These are phyloP conservation scores for Drosophila subquinaria DNA, from an alignment of 2,888 invertebrate genomes.

Conservation along the genomic window DNA sequence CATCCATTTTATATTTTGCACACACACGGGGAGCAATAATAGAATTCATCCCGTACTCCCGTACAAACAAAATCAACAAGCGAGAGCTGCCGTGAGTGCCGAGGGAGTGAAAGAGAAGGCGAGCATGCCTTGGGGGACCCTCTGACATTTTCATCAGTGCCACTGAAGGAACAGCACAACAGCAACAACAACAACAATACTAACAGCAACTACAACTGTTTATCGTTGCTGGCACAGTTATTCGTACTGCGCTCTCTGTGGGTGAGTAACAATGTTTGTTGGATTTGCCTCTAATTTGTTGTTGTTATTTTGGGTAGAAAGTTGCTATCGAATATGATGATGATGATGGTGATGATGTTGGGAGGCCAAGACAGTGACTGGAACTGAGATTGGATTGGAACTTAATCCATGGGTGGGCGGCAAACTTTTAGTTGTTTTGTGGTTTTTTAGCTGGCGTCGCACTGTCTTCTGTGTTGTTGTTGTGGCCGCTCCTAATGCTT, in stretches of 20 bases:
- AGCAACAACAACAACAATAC: conserved; percentile 19
- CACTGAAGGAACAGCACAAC: conserved; percentile 53
- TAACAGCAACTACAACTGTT: conserved; percentile 34
- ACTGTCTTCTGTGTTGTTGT: conserved; percentile 13
- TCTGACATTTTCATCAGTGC: conserved; percentile 73
- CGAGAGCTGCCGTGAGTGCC: conserved; percentile 3
- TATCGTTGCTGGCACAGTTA: conserved; percentile 61
- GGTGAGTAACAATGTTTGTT: conserved; percentile 62
- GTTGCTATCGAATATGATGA: conserved; percentile 76
- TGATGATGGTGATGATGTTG: conserved; percentile 40
- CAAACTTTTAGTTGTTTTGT: conserved; percentile 19
- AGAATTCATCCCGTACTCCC: conserved; percentile 62
- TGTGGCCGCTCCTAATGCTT: conserved; percentile 32
- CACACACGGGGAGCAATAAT: conserved; percentile 64
- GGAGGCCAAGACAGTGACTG: conserved; percentile 34
- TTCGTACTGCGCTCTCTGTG: conserved; percentile 57
- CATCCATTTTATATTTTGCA: conserved; percentile 63
- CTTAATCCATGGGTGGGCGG: conserved; percentile 26
- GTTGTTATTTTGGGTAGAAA: conserved; percentile 62
- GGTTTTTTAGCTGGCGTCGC: conserved; percentile 50
- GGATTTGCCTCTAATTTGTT: not conserved
- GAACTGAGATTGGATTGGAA: conserved; percentile 19
- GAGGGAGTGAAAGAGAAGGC: conserved; percentile 32
- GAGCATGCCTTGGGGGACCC: conserved; percentile 72
- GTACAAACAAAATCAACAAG: conserved; percentile 47